Base-by-base conservation (phyloP, 2,888 invertebrate genomes). In the Ashinkailepas kermadecensis region DNA sequence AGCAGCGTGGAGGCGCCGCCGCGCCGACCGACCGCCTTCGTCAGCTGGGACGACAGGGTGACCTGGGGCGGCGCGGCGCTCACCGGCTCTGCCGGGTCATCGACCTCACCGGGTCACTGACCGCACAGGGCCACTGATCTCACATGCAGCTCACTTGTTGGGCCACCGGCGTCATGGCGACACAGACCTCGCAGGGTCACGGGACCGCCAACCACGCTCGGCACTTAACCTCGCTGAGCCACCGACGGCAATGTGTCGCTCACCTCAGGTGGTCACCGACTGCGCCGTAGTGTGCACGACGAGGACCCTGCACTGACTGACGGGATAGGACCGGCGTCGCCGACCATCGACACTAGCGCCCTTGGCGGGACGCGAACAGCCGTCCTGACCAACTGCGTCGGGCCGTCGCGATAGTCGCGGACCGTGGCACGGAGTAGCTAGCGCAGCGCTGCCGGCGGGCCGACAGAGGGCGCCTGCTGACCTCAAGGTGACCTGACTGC, bases 401-500 rank as follows among this genome's bases (percentile, higher is more conserved):
- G 39, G 39, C 39, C 39, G 39, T 39, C 39, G 39, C 39, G 39
- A 39, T 39, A 39, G 39, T 39, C 4, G 39, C 39, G 39, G 39
- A 39, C 39, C 39, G 39, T 39, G 39, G 39, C 39, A 1, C 1
- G 39, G 39, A 39, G 39, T 39, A 39, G 1, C 39, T 4, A 39
- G 39, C 39, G 39, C 64, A 18, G 64, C 15, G 15, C 64, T 8
- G 1, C 8, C 64, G 8, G 64, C 13, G 64, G 18, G 39, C 4
- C 39, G 39, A 39, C 39, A 39, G 39, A 39, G 39, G 39, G 39
- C 39, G 39, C 4, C 39, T 4, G 39, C 70, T 70, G 70, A 92
- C 92, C 92, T 92, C 91, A 90, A 85, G 56, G 81, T 78, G 62
- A 57, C 23, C 59, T 59, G 59, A 13, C 11, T 59, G 59, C 13